phyloP scores from a whole-genome alignment of 1,140 invertebrate genomes.

The Prorops nasuta region DNA sequence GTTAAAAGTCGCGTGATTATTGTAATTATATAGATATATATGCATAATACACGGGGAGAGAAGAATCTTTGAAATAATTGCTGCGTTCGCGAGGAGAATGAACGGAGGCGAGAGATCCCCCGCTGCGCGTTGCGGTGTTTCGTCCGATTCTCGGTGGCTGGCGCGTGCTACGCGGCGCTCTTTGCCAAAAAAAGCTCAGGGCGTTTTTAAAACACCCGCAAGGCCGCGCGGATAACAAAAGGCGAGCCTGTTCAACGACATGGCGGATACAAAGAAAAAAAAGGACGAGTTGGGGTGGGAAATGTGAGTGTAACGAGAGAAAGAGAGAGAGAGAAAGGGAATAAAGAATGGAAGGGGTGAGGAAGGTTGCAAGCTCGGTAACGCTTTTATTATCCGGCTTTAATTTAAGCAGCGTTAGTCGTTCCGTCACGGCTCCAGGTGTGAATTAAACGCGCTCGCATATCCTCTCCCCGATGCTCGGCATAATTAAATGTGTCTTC shows the following conservation, averaged over 20 bases:
- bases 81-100: no score
- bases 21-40: no score
- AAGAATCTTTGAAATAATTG: neutral
- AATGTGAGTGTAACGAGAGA: neutral
- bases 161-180: no score
- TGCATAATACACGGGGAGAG: neutral
- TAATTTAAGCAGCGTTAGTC: constrained; percentile 54
- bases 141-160: no score
- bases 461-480: constrained; percentile 32
- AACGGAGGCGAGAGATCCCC: no score
- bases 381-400: constrained; percentile 55
- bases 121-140: no score
- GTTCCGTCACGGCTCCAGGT: constrained; percentile 49
- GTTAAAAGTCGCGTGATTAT: no score
- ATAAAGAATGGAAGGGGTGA: no score
- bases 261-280: no score
- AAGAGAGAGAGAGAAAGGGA: constrained; percentile 13
- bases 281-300: neutral
- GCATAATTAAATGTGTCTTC: constrained; percentile 49
- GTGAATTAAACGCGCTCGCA: constrained; percentile 47
- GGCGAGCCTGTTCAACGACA: no score
- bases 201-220: neutral
- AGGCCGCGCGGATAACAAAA: no score
- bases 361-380: constrained; percentile 24
- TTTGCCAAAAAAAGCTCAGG: no score